Conservation (phyloP, 2,113 vertebrate genomes). For the Dasyprocta punctata region DNA sequence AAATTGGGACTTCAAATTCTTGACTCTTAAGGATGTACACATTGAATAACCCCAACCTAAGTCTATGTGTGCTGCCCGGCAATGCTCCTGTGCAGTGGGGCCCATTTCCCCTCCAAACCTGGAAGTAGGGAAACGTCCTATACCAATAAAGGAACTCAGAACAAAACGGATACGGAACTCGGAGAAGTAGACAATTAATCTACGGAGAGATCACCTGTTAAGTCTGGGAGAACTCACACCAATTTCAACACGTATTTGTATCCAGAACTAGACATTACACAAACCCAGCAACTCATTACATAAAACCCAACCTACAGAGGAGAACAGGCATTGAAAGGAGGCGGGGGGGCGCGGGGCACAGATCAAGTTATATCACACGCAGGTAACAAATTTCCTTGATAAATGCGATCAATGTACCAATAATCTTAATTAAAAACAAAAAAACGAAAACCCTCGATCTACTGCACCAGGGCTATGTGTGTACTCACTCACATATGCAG, state of each 20-base stretch:
- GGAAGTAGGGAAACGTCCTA: not conserved
- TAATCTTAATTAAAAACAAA: too few relatives aligned
- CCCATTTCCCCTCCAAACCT: not conserved
- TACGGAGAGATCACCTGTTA: constrained; percentile 46
- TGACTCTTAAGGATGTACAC: not conserved
- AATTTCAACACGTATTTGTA: not conserved
- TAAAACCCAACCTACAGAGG: not conserved
- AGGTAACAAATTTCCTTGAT: not conserved
- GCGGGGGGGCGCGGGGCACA: not conserved
- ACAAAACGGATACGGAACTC: constrained; percentile 47
- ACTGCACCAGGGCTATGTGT: constrained; percentile 51
- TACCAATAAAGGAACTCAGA: not conserved
- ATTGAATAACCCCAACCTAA: not conserved
- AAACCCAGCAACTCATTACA: not conserved
- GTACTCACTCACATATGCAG: constrained; percentile 50
- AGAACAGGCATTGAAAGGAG: not conserved
- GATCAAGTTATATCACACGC: not conserved
- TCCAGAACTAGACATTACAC: not conserved
- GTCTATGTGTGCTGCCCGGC: not conserved
- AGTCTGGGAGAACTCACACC: constrained; percentile 47
- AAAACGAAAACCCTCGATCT: not conserved
- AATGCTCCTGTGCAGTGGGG: not conserved
- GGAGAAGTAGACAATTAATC: constrained; percentile 35
- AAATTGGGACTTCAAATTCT: not conserved
- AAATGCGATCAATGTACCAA: not conserved